Conservation (phyloP, 2,113 vertebrate genomes). For the Oryctolagus cuniculus region mOryCun1.1 NC_091441.1:81627001-81627500, state of each 20-base stretch:
- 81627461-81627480: background rate
- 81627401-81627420: background rate
- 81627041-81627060: conserved; percentile 7
- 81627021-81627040: background rate
- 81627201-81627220: background rate
- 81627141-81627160: background rate
- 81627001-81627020: background rate
- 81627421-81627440: background rate
- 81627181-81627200: background rate
- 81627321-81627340: background rate
- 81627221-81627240: background rate
- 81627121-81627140: background rate
- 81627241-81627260: background rate
- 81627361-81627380: background rate
- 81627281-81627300: background rate
- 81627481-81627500: background rate
- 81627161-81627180: background rate
- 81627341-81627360: too few species aligned
- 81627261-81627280: background rate
- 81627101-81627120: background rate
- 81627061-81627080: background rate
- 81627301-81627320: background rate
- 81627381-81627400: background rate
- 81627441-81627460: background rate
- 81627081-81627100: background rate